Percentiles rank a stretch among this genome's conserved stretches.
These are phyloP conservation scores for Felis chaus DNA, from an alignment of 2,113 vertebrate genomes.

Conservation along the genomic window DNA sequence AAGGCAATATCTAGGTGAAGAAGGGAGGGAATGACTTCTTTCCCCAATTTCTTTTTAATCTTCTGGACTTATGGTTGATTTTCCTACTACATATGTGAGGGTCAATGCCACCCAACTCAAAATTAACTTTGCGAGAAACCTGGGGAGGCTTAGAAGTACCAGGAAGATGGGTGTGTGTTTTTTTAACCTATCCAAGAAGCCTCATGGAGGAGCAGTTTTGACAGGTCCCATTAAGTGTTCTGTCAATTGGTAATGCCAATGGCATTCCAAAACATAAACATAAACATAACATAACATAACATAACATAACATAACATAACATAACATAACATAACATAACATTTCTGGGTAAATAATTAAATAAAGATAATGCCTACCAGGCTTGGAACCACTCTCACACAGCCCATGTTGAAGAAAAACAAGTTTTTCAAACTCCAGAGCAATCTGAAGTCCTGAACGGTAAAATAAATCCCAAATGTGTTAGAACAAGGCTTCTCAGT, in stretches of 20 bases:
- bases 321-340: too few relatives aligned
- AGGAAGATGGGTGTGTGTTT: background rate
- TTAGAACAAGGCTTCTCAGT: background rate
- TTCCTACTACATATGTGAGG: background rate
- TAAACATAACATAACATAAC: background rate
- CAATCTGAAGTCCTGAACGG: background rate
- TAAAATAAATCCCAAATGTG: constrained; percentile 5
- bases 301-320: too few relatives aligned
- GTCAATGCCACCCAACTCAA: background rate
- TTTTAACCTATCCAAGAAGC: background rate
- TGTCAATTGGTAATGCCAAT: background rate
- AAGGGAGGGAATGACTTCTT: background rate
- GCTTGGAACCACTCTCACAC: background rate
- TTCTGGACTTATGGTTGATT: background rate
- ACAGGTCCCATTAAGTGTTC: background rate
- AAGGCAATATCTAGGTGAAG: background rate
- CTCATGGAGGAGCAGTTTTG: background rate
- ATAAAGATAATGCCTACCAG: background rate
- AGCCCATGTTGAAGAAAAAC: background rate
- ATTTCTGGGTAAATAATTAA: constrained; percentile 42
- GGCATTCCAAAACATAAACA: background rate
- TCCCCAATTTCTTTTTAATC: background rate
- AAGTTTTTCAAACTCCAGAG: constrained; percentile 19
- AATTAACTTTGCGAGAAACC: background rate
- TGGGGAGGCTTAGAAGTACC: background rate